A percentile compares a stretch with the other conserved stretches of the same genome.
phyloP scores from a whole-genome alignment of 2,113 vertebrate genomes.

The Trogon melanurus region DNA sequence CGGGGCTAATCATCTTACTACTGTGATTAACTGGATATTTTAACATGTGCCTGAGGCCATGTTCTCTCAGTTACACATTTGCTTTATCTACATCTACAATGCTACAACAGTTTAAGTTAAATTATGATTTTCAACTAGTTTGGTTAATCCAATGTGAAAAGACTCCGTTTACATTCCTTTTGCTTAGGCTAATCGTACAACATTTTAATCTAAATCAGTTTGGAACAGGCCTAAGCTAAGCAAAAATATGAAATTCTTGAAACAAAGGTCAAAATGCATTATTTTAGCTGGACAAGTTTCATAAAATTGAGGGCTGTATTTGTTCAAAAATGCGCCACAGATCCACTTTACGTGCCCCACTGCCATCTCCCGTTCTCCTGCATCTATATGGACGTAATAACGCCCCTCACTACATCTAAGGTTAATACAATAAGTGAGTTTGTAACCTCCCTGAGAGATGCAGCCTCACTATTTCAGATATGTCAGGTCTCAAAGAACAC shows the following conservation, averaged over 20 bases:
- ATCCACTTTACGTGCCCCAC: neutral
- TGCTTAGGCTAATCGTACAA: neutral
- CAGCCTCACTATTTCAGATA: neutral
- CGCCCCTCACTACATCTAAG: neutral
- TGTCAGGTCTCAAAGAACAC: accelerated
- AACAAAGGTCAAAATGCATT: neutral
- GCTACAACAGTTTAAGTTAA: neutral
- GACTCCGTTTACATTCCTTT: neutral
- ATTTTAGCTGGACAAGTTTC: neutral
- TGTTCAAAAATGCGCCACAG: neutral
- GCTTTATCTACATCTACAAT: neutral
- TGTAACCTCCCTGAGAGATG: neutral
- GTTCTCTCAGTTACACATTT: constrained; percentile 22
- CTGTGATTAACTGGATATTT: constrained; percentile 12
- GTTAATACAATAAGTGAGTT: neutral
- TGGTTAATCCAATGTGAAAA: constrained; percentile 19
- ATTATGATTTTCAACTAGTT: constrained; percentile 7
- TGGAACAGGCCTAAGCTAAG: neutral
- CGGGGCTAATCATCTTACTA: neutral
- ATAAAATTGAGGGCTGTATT: neutral
- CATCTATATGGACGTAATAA: neutral
- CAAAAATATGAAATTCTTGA: neutral
- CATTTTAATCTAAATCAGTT: neutral
- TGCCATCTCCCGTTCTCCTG: neutral
- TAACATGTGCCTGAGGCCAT: neutral